Conservation (phyloP, 2,888 invertebrate genomes). For the Hyalella azteca region DNA sequence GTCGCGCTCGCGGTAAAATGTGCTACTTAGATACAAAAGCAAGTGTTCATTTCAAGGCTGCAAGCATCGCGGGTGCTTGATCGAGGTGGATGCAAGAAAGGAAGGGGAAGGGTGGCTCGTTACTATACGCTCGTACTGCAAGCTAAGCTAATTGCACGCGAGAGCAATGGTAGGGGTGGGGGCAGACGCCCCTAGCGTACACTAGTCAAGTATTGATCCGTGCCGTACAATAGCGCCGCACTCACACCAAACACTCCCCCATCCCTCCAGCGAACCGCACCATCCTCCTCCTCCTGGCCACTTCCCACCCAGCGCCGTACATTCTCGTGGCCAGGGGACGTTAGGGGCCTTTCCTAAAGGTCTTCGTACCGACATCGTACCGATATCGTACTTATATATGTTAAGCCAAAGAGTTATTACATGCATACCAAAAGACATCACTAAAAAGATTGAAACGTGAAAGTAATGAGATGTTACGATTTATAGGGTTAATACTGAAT, state of each 20-base stretch:
- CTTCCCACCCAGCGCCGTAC: too few species aligned
- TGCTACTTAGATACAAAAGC: not conserved
- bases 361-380: too few species aligned
- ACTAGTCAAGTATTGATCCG: conserved; percentile 37
- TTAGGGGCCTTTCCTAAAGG: too few species aligned
- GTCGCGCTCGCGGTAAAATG: not conserved
- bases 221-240: conserved; percentile 24
- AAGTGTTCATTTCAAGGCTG: not conserved
- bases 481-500: too few species aligned
- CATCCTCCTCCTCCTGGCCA: too few species aligned
- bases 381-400: too few species aligned
- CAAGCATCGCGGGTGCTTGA: not conserved
- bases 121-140: not conserved
- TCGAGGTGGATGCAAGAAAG: not conserved
- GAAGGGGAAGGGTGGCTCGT: not conserved
- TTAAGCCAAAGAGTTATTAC: too few species aligned
- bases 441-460: too few species aligned
- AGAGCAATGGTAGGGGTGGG: conserved; percentile 4
- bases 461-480: too few species aligned
- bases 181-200: conserved; percentile 18
- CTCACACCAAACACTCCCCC: conserved; percentile 24
- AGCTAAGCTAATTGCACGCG: conserved; percentile 26
- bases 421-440: too few species aligned
- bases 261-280: too few species aligned
- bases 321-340: not conserved